Evolutionary conservation across 2,113 vertebrate genomes (phyloP).

Genomic region (Sprattus sprattus): DNA sequence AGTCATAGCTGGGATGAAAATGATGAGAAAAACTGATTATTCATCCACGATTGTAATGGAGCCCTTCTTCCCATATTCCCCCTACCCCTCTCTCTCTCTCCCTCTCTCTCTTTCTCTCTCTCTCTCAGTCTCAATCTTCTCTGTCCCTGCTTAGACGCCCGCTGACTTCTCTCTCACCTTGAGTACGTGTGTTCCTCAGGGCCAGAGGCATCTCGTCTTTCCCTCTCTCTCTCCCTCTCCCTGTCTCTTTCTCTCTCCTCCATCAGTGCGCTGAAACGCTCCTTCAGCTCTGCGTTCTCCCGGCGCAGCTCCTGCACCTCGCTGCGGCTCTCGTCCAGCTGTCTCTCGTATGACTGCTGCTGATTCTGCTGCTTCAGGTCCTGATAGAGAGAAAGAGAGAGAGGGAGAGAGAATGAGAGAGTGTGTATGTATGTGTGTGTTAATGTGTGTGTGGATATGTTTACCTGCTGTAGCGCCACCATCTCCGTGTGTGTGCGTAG

Average conservation of each 20-base stretch:
- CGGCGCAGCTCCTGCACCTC: slow-evolving; percentile 75
- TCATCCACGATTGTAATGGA: neutral
- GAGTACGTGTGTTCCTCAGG: slow-evolving; percentile 69
- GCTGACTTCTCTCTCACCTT: neutral
- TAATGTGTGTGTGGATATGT: slow-evolving; percentile 17
- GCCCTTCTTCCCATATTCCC: neutral
- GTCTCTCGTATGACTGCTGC: slow-evolving; percentile 74
- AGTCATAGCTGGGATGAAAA: neutral
- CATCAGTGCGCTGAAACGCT: slow-evolving; percentile 69
- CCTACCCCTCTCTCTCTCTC: neutral
- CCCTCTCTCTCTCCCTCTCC: slow-evolving; percentile 75
- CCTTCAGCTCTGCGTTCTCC: slow-evolving; percentile 80
- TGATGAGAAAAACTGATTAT: neutral
- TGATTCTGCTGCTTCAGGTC: slow-evolving; percentile 78
- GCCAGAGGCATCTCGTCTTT: slow-evolving; percentile 66
- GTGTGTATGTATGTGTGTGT: slow-evolving; percentile 9
- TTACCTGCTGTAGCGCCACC: slow-evolving; percentile 77
- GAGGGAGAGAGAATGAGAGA: too few relatives aligned
- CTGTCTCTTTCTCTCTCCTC: slow-evolving; percentile 71
- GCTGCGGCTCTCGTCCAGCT: slow-evolving; percentile 74
- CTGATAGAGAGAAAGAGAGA: slow-evolving; percentile 56
- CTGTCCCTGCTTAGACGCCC: slow-evolving; percentile 67
- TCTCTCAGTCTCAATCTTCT: slow-evolving; percentile 13
- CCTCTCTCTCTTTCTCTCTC: neutral
- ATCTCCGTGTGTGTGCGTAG: slow-evolving; percentile 74